phyloP scores from a whole-genome alignment of 1,140 invertebrate genomes.

The Reticulitermes speratus region DNA sequence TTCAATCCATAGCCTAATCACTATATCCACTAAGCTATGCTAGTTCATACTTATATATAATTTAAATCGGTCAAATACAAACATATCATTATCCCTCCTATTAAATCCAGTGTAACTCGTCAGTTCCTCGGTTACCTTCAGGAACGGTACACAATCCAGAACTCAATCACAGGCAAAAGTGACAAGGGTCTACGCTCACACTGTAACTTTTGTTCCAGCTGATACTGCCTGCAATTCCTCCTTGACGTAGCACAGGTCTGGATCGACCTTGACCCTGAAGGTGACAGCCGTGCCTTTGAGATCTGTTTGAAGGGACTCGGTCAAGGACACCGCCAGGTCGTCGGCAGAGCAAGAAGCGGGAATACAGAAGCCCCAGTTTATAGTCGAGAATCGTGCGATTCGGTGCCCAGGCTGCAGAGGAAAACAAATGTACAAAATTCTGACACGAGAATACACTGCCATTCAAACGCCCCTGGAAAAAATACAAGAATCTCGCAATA shows the following conservation, averaged over 20 bases:
- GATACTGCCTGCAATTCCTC: background rate
- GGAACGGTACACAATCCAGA: too few species aligned
- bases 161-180: too few species aligned
- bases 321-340: slow-evolving; percentile 19
- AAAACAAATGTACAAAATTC: background rate
- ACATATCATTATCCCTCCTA: too few species aligned
- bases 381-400: slow-evolving; percentile 18
- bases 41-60: too few species aligned
- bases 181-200: background rate
- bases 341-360: slow-evolving; percentile 28
- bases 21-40: too few species aligned
- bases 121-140: too few species aligned
- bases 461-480: too few species aligned
- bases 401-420: slow-evolving; percentile 30
- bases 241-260: slow-evolving; percentile 26
- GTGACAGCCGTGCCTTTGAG: background rate
- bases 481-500: too few species aligned
- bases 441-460: background rate
- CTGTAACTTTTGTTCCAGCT: background rate
- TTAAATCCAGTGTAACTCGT: too few species aligned
- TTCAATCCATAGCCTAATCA: too few species aligned
- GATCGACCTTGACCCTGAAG: slow-evolving; percentile 24
- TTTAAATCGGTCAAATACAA: too few species aligned
- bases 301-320: background rate
- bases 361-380: slow-evolving; percentile 33